Base-by-base conservation (phyloP, 2,888 invertebrate genomes). In the Lagria hirta region DNA sequence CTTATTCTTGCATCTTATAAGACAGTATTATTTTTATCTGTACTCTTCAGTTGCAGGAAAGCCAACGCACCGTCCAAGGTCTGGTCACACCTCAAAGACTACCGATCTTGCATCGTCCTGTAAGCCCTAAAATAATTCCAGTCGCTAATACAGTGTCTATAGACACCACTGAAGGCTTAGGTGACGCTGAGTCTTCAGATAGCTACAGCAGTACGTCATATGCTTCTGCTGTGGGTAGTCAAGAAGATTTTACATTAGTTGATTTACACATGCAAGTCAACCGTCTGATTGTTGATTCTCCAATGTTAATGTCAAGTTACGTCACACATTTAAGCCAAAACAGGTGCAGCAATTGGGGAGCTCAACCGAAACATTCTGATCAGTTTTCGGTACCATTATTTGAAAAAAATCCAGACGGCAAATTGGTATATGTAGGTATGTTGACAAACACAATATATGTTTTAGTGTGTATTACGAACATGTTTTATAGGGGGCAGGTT, bases 301-400 rank as follows among this genome's bases (percentile, higher is more conserved):
- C 96, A 0, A 74, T 97, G 35, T 74, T 97, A 1, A 93, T 97
- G 92, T 88, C 93, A 3, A 94, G 94, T 63, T 97, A 97, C 67
- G 83, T 90, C 66, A 86, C 86, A 59, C 94, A 96, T 70, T 75
- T 97, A 62, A 91, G 93, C 2, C 94, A 94, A 73, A 85, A 78
- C 14, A 75, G 74, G 44, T 88, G 88, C 60, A 71, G 75, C 17
- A 91, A 91, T 69, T 91, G 90, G 91, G 56, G 57, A 13, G 65
- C 64, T 18, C 75, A 86, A 55, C 83, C 86, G 0, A 75, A 78
- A 17, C 84, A 85, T 4, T 81, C 82, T 45, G 87, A 88, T 68
- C 86, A 84, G 1, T 88, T 86, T 61, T 88, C 88, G 0, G 79
- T 86, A 20, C 86, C 88, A 0, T 71, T 90, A n/a, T 89, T 90